Evolutionary conservation across 2,888 invertebrate genomes (phyloP).

Genomic region (Andrena camellia): DNA sequence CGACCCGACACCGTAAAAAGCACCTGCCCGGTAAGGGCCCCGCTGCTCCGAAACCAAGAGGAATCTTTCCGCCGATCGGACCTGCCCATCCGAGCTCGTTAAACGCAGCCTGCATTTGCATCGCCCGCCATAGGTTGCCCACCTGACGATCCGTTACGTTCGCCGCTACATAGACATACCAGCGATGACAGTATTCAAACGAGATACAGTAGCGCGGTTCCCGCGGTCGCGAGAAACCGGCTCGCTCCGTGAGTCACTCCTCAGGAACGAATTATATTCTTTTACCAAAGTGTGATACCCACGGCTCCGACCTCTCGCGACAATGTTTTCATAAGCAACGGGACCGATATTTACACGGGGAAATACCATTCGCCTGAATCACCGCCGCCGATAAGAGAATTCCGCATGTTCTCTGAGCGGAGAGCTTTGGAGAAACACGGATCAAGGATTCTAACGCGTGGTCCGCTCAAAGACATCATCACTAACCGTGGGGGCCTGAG

Average conservation of each 20-base stretch:
- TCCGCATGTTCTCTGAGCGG: not conserved
- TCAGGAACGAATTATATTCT: conserved; percentile 29
- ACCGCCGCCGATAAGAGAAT: conserved; percentile 1
- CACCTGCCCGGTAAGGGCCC: conserved; percentile 16
- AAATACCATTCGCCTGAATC: conserved; percentile 46
- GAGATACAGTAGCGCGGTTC: conserved; percentile 3
- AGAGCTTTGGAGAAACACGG: not conserved
- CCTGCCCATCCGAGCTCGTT: conserved; percentile 5
- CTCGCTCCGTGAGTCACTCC: conserved; percentile 42
- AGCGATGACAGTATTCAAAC: conserved; percentile 4
- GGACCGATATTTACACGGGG: conserved; percentile 27
- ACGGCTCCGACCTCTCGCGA: conserved; percentile 10
- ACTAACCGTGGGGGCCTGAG: conserved; percentile 7
- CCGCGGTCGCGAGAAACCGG: conserved; percentile 14
- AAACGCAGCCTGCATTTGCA: conserved; percentile 8
- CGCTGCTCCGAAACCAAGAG: conserved; percentile 2
- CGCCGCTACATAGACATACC: conserved; percentile 23
- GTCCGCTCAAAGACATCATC: not conserved
- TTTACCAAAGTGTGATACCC: not conserved
- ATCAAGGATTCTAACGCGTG: too few relatives aligned
- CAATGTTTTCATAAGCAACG: conserved; percentile 16
- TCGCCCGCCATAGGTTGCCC: conserved; percentile 7
- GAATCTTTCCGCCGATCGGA: conserved; percentile 27
- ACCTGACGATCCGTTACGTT: conserved; percentile 33
- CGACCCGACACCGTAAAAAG: conserved; percentile 68